Base-by-base conservation (phyloP, 2,888 invertebrate genomes). In the Neuroscelio doddi region DNA sequence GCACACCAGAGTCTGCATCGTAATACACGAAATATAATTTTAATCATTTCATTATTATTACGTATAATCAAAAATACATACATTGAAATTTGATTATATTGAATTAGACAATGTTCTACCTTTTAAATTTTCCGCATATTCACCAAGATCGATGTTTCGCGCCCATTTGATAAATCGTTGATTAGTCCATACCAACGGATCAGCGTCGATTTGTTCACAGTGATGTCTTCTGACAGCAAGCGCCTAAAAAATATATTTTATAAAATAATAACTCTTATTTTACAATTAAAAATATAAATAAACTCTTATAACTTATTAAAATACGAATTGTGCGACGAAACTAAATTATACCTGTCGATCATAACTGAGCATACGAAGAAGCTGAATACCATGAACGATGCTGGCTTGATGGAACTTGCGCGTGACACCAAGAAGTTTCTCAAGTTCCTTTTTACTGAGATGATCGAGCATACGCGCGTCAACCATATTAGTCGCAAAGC, bases 111-210 rank as follows among this genome's bases (percentile, higher is more conserved):
- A n/a, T n/a, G n/a, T n/a, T n/a, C n/a, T 84, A 94, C 95, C 95
- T 91, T 94, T 95, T 34, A 97, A 88, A 86, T 95, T 95, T 72
- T 95, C 95, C 71, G 95, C 94, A 84, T 96, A 97, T 88, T 97
- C 97, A 59, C 92, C 92, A 78, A 97, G 89, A 87, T 97, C 96
- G 81, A 97, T 96, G 83, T 93, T 93, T 78, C 94, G 89, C 21
- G 95, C 93, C 97, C 97, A 97, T 80, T 94, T 91, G 77, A 96
- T 92, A 84, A 97, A 95, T 80, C 96, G 90, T 82, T 95, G 93
- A 87, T 96, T 97, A 75, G 96, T 96, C 97, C 97, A 97, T 49
- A 97, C 96, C 73, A 97, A 88, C 45, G 96, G 96, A 87, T 97
- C 97, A 3, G 92, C 92, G 81, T 95, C 94, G 59, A 92, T 90